Evolutionary conservation across 1,140 invertebrate genomes (phyloP), one percentile per base, ranked within the genome.

Genomic region (Drosophila ficusphila): DNA sequence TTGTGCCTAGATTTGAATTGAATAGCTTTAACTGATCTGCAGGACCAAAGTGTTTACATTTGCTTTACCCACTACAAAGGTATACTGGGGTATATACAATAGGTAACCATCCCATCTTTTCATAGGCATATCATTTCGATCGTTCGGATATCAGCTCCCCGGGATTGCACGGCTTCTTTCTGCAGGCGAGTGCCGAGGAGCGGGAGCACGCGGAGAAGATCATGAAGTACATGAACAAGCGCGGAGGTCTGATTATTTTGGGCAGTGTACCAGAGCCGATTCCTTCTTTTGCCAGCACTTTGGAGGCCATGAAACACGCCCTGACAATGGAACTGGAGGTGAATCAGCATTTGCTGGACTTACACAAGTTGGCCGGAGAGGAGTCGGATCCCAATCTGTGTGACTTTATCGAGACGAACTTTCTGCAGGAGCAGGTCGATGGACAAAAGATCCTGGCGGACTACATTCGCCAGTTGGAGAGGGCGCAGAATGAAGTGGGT

Each of bases 141-240:
- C 93, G 96, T 34, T 95, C 96, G 78, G 96, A 97, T 91, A 94
- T 97, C 2, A 96, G 96, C 14, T 91, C 97, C 4, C 92, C 92
- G 12, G 96, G 96, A 2, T 92, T 96, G 51, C 86, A 92, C 54
- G 93, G 94, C 56, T 97, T 95, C 88, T 97, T 97, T 83, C 93
- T 95, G 81, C 92, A 95, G 60, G 92, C 93, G 14, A 95, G 95
- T 1, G 92, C 94, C 21, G 97, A 97, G 81, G 96, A 97, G 91
- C 92, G 94, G 5, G 94, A 94, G 56, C 96, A 97, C 88, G 96
- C 96, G 0, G 93, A 95, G 91, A 94, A 93, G 79, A 92, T 96
- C 3, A 95, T 97, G 93, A 93, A 94, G 42, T 98, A 97, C 89
- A 94, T 96, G 91, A 97, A 97, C 90, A 94, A 95, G 79, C 92